A percentile compares a stretch with the other conserved stretches of the same genome.
phyloP scores from a whole-genome alignment of 2,888 invertebrate species.

The Hetaerina titia region DNA sequence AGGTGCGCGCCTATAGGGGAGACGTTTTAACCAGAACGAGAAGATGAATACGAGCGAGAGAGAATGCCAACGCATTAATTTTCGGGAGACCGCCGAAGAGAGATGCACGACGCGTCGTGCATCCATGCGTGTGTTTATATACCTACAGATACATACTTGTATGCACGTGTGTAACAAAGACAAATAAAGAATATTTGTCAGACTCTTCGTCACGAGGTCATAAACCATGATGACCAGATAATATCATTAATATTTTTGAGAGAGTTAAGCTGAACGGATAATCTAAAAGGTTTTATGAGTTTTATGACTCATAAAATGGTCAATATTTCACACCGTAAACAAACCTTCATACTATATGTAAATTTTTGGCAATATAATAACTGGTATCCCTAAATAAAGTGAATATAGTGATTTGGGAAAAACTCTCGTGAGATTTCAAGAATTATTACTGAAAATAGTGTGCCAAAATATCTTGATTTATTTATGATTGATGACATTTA shows the following conservation, averaged over 20 bases:
- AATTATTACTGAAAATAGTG: too few relatives aligned
- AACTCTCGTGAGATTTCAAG: too few relatives aligned
- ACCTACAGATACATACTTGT: not conserved
- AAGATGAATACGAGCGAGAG: constrained; percentile 31
- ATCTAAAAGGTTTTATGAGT: not conserved
- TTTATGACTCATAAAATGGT: not conserved
- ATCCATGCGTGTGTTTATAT: not conserved
- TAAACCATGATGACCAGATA: constrained; percentile 15
- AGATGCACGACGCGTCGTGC: too few relatives aligned
- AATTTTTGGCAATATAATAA: too few relatives aligned
- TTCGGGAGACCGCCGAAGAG: not conserved
- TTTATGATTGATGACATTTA: too few relatives aligned
- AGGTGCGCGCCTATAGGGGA: not conserved
- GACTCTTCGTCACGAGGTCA: constrained; percentile 28
- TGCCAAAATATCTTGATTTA: too few relatives aligned
- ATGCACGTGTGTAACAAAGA: not conserved
- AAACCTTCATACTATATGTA: too few relatives aligned
- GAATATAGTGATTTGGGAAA: too few relatives aligned
- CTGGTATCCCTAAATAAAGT: too few relatives aligned
- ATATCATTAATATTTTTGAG: constrained; percentile 2
- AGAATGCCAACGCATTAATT: constrained; percentile 44
- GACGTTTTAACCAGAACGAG: not conserved
- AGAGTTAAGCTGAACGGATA: not conserved
- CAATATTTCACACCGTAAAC: too few relatives aligned
- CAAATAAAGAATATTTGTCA: constrained; percentile 30